phyloP scores from a whole-genome alignment of 92 coral and sea anemone species.

The Heteractis magnifica region DNA sequence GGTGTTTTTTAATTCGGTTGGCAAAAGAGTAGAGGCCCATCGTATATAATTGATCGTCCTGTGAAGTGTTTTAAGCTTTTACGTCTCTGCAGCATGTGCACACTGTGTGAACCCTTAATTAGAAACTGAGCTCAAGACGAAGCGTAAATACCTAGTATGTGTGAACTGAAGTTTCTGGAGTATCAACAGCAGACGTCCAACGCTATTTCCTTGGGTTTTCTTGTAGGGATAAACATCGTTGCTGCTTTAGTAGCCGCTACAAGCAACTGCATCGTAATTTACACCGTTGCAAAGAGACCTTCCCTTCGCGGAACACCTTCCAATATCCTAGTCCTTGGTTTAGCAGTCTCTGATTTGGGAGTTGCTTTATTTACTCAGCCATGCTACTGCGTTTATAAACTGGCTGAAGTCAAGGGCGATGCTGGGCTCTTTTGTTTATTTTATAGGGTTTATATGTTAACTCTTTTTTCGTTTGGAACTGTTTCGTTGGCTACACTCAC shows the following conservation, averaged over 20 bases:
- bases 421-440: background rate
- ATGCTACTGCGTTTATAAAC: conserved; percentile 6
- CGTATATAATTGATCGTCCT: too few species aligned
- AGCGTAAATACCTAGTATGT: background rate
- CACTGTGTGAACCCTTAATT: too few species aligned
- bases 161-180: background rate
- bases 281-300: conserved; percentile 6
- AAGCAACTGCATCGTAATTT: conserved; percentile 7
- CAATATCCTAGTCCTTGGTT: conserved; percentile 22
- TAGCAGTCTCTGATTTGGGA: conserved; percentile 11
- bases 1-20: too few species aligned
- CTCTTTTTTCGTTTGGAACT: background rate
- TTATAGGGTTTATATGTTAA: background rate
- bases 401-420: background rate
- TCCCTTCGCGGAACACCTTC: conserved; percentile 19
- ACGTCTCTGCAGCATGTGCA: too few species aligned
- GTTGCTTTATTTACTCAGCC: conserved; percentile 14
- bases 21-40: too few species aligned
- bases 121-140: too few species aligned
- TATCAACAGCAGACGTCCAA: background rate
- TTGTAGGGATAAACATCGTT: background rate
- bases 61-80: too few species aligned
- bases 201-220: background rate
- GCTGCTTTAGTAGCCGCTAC: background rate
- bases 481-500: conserved; percentile 5